These are phyloP conservation scores for Neotoma lepida DNA, from an alignment of 2,113 vertebrate species.

Conservation along the genomic window DNA sequence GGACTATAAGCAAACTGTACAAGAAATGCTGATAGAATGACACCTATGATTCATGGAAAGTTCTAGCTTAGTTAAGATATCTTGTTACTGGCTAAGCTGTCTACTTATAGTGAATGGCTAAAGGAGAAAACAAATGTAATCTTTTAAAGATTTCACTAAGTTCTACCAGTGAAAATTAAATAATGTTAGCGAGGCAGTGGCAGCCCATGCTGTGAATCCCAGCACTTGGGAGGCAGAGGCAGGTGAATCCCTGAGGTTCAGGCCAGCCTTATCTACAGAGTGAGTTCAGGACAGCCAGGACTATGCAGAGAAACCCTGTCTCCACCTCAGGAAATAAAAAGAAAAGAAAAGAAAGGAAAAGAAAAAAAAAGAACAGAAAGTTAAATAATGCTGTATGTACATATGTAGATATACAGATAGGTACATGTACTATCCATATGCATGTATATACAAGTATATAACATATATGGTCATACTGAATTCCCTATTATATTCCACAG, in stretches of 20 bases:
- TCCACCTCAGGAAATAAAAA: too few species aligned
- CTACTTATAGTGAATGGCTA: neutral
- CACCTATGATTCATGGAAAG: neutral
- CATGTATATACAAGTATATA: neutral
- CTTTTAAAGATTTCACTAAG: neutral
- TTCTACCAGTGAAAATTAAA: constrained; percentile 1
- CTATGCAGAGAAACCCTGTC: too few species aligned
- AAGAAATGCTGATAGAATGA: neutral
- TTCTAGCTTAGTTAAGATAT: neutral
- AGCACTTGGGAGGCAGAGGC: too few species aligned
- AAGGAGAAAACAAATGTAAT: neutral
- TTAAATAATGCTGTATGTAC: neutral
- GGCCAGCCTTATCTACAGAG: too few species aligned
- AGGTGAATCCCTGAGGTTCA: too few species aligned
- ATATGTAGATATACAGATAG: neutral
- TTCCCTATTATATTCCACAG: neutral
- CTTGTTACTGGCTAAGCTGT: neutral
- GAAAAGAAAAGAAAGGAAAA: too few species aligned
- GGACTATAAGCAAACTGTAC: neutral
- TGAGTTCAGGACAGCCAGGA: too few species aligned
- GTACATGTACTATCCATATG: neutral
- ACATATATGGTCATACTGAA: neutral
- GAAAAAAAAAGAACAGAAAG: too few species aligned
- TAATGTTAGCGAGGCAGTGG: neutral
- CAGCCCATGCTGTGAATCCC: too few species aligned